Base-by-base conservation (phyloP, 2,113 vertebrate genomes). In the Lota lota region DNA sequence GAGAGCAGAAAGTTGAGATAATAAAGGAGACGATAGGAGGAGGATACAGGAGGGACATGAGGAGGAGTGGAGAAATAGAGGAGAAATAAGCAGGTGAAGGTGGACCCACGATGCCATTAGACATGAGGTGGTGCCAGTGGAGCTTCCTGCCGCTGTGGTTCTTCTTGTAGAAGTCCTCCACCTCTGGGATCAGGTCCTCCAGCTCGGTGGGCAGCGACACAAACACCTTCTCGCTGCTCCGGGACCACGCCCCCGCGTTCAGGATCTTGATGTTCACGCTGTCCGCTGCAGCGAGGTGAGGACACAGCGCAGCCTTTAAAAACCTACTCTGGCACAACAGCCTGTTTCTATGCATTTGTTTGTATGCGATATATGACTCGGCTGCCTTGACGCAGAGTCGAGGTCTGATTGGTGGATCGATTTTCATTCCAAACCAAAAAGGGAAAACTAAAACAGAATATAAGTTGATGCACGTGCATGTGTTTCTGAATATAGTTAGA, bases 111-210 rank as follows among this genome's bases (percentile, higher is more conserved):
- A 99, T 99, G 92, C 97, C 97, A 68, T 99, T 99, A 75, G 97
- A 99, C 97, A 99, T 99, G 79, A 99, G 95, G 85, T 99, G 97
- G 74, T 99, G 97, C 97, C 97, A 99, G 86, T 99, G 97, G 36
- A 99, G 92, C 82, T 99, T 99, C 85, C 97, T 92, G 83, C 97
- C 97, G 47, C 96, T 99, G 89, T 99, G 97, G 88, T 99, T 99
- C 91, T 98, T 99, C 91, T 99, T 99, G 81, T 99, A 99, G 81
- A 99, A 99, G 76, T 99, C 97, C 85, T 99, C 97, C 5, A 99
- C 97, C 90, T 99, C 97, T 4, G 97, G 97, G 84, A 99, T 99
- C 71, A 99, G 90, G 78, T 99, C 97, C 79, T 99, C 97, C 77
- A 99, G 88, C 83, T 99, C 97, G 53, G 97, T 98, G 53, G 97